Evolutionary conservation across 2,113 vertebrate genomes (phyloP).

Genomic region (Thomomys bottae): DNA sequence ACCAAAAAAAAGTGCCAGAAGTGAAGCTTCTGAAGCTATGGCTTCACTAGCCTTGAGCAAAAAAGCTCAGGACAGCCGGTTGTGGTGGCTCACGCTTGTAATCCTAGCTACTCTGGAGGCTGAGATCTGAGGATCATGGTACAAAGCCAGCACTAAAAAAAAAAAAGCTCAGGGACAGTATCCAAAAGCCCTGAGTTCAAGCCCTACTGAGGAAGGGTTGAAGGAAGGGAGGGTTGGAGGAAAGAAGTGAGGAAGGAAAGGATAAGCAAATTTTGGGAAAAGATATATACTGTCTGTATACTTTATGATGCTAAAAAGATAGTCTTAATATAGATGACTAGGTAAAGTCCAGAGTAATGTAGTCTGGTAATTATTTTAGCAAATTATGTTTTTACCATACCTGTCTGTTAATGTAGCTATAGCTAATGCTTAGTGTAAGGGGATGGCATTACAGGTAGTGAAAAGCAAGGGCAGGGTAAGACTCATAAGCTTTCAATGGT

Average conservation of each 20-base stretch:
- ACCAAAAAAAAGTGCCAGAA: too few relatives aligned
- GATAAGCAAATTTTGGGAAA: background rate
- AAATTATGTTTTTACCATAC: constrained; percentile 12
- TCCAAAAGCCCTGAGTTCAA: too few relatives aligned
- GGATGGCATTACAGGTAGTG: background rate
- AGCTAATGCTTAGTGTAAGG: background rate
- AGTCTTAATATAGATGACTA: constrained; percentile 35
- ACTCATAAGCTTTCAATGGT: background rate
- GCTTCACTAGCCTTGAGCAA: too few relatives aligned
- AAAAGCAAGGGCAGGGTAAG: background rate
- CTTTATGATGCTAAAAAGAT: background rate
- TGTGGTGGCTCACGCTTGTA: too few relatives aligned
- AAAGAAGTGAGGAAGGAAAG: background rate
- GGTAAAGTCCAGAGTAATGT: constrained; percentile 18
- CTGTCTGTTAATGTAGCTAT: background rate
- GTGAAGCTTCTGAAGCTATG: too few relatives aligned
- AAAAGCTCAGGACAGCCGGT: too few relatives aligned
- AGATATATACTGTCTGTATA: background rate
- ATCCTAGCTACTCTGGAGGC: too few relatives aligned
- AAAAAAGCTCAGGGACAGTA: too few relatives aligned
- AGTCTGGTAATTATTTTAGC: constrained; percentile 7
- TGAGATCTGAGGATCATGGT: too few relatives aligned
- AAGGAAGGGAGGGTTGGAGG: too few relatives aligned
- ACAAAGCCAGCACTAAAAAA: too few relatives aligned
- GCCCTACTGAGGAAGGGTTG: too few relatives aligned